Percentiles rank a stretch among this genome's conserved stretches.
phyloP scores from a whole-genome alignment of 2,888 invertebrate species.

The Drosophila gaucha region DNA sequence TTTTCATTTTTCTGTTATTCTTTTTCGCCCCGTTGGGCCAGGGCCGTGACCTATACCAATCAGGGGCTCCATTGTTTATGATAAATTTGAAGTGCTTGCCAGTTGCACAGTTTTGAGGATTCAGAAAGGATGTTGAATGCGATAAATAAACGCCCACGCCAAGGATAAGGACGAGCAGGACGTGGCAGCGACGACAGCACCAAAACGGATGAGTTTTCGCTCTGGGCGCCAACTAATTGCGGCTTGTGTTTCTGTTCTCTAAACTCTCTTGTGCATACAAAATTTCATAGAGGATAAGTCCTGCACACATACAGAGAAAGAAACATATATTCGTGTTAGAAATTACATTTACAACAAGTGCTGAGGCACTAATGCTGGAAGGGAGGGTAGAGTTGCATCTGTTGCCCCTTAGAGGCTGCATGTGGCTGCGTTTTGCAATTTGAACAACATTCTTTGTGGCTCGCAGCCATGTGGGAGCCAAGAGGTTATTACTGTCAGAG shows the following conservation, averaged over 20 bases:
- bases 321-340: neutral
- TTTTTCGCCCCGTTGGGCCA: constrained; percentile 26
- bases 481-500: constrained; percentile 76
- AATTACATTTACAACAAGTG: constrained; percentile 20
- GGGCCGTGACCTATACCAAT: constrained; percentile 70
- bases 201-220: constrained; percentile 57
- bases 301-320: neutral
- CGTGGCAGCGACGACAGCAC: constrained; percentile 11
- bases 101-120: constrained; percentile 35
- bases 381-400: neutral
- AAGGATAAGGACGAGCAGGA: constrained; percentile 1
- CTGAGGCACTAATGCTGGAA: neutral
- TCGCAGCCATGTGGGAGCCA: constrained; percentile 61
- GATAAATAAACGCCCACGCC: constrained; percentile 60
- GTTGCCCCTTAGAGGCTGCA: constrained; percentile 29
- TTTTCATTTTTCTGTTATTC: constrained; percentile 21
- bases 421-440: constrained; percentile 56
- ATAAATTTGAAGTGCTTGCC: constrained; percentile 63
- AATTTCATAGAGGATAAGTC: constrained; percentile 29
- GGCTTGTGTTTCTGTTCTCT: constrained; percentile 8
- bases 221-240: constrained; percentile 75
- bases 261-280: constrained; percentile 33
- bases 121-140: constrained; percentile 23
- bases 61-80: constrained; percentile 68
- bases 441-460: constrained; percentile 58